These are phyloP conservation scores for Chaetophractus vellerosus DNA, from an alignment of 2,797 vertebrate species.

Conservation along the genomic window DNA sequence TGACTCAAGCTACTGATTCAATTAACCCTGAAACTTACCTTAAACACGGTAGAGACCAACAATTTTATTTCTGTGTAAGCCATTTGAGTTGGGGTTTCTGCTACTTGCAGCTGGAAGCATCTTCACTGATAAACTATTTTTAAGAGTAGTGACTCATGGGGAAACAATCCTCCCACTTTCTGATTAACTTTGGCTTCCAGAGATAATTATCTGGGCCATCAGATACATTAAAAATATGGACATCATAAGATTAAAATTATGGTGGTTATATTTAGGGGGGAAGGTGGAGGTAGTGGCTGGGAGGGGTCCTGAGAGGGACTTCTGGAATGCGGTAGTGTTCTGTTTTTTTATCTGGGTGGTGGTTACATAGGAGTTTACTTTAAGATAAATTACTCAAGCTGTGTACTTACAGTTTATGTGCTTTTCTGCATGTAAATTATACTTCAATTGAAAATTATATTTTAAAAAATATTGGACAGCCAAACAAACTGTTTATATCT, in stretches of 20 bases:
- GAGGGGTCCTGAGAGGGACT: conserved; percentile 65
- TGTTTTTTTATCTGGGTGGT: conserved; percentile 21
- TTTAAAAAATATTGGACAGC: not conserved
- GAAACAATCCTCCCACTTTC: conserved; percentile 76
- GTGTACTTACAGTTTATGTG: not conserved
- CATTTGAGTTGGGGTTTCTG: conserved; percentile 38
- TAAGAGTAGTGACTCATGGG: conserved; percentile 80
- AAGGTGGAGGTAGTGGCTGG: conserved; percentile 41
- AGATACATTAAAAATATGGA: conserved; percentile 81
- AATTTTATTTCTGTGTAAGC: conserved; percentile 39
- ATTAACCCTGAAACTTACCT: not conserved
- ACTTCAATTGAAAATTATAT: not conserved
- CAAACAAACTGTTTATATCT: conserved; percentile 16
- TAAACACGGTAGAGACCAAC: not conserved
- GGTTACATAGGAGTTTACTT: conserved; percentile 43
- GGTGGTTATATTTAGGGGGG: conserved; percentile 57
- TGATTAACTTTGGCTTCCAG: conserved; percentile 80
- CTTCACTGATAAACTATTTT: conserved; percentile 72
- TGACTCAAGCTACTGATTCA: not conserved
- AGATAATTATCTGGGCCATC: conserved; percentile 84
- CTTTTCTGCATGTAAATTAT: conserved; percentile 56
- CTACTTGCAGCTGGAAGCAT: conserved; percentile 83
- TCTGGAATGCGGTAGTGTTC: conserved; percentile 57
- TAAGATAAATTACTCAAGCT: conserved; percentile 33
- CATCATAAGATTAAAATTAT: conserved; percentile 76